Evolutionary conservation across 2,888 invertebrate genomes (phyloP).

Genomic region (Tachystola acroxantha): DNA sequence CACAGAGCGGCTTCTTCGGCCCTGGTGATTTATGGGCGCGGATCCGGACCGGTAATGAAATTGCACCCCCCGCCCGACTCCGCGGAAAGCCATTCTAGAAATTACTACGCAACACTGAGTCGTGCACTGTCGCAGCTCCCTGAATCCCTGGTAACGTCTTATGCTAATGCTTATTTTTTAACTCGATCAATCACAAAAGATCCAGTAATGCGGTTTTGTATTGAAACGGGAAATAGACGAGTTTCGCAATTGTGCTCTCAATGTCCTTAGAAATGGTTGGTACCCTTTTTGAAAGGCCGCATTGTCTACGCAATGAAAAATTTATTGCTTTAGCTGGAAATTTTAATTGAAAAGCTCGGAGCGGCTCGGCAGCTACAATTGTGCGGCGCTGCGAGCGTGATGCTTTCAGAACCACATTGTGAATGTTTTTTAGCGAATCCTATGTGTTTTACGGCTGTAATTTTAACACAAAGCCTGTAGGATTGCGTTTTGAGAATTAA

Average conservation of each 20-base stretch:
- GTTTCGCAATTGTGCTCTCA: slow-evolving; percentile 22
- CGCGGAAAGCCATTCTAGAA: slow-evolving; percentile 69
- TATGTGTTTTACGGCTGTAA: slow-evolving; percentile 9
- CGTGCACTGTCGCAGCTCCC: slow-evolving; percentile 46
- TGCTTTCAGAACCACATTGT: slow-evolving; percentile 6
- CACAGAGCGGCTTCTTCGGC: slow-evolving; percentile 71
- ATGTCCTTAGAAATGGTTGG: slow-evolving; percentile 32
- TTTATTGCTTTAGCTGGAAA: slow-evolving; percentile 61
- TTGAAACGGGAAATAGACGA: slow-evolving; percentile 6
- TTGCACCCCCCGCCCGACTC: slow-evolving; percentile 70
- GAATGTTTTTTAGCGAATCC: slow-evolving; percentile 6
- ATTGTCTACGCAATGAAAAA: slow-evolving; percentile 59
- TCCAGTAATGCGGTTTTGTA: slow-evolving; percentile 8
- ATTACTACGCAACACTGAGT: slow-evolving; percentile 71
- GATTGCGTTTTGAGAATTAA: slow-evolving; percentile 2
- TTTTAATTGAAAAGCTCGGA: slow-evolving; percentile 48
- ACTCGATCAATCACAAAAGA: slow-evolving; percentile 40
- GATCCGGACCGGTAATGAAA: slow-evolving; percentile 79
- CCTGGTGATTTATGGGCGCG: slow-evolving; percentile 76
- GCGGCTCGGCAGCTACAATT: slow-evolving; percentile 15
- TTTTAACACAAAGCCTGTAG: slow-evolving; percentile 2
- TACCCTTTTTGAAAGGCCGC: slow-evolving; percentile 37
- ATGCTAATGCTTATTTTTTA: slow-evolving; percentile 56
- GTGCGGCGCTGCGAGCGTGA: slow-evolving; percentile 12
- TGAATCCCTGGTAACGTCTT: slow-evolving; percentile 34